Evolutionary conservation across 2,113 vertebrate species (phyloP).

Genomic region (Nerophis ophidion): DNA sequence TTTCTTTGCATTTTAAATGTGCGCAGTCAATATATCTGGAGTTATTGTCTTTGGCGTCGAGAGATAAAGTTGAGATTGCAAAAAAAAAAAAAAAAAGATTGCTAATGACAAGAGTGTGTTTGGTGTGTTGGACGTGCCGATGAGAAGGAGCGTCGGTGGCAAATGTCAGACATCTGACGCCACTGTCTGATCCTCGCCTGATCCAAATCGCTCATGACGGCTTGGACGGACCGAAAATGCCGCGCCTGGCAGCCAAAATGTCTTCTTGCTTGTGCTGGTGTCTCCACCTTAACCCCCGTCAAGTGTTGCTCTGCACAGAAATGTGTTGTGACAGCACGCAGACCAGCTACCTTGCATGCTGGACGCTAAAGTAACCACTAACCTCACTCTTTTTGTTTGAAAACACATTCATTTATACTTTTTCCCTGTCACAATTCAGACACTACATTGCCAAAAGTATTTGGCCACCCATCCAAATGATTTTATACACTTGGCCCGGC

Average conservation of each 20-base stretch:
- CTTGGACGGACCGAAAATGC: constrained; percentile 29
- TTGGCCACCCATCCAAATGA: no score
- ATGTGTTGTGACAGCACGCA: constrained; percentile 24
- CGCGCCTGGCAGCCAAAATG: constrained; percentile 18
- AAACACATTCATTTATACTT: no score
- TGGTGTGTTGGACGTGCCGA: constrained; percentile 6
- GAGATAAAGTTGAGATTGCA: constrained; percentile 49
- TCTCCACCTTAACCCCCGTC: constrained; percentile 42
- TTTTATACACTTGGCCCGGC: no score
- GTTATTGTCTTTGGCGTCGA: constrained; percentile 32
- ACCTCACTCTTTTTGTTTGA: no score
- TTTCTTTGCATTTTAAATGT: constrained; percentile 55
- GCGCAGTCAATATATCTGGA: constrained; percentile 32
- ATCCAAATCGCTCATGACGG: constrained; percentile 38
- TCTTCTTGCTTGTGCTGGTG: constrained; percentile 30
- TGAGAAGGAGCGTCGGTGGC: constrained; percentile 1
- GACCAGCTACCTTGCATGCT: constrained; percentile 8
- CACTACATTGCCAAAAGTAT: no score
- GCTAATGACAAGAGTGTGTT: constrained; percentile 35
- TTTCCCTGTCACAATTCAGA: no score
- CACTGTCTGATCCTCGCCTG: constrained; percentile 24
- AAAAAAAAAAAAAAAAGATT: constrained; percentile 17
- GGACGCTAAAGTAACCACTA: no score
- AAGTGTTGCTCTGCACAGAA: constrained; percentile 22
- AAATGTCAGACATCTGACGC: constrained; percentile 24